Percentiles rank a stretch among this genome's conserved stretches.
phyloP scores from a whole-genome alignment of 2,888 invertebrate species.

The Pycnomerus fuliginosus region DNA sequence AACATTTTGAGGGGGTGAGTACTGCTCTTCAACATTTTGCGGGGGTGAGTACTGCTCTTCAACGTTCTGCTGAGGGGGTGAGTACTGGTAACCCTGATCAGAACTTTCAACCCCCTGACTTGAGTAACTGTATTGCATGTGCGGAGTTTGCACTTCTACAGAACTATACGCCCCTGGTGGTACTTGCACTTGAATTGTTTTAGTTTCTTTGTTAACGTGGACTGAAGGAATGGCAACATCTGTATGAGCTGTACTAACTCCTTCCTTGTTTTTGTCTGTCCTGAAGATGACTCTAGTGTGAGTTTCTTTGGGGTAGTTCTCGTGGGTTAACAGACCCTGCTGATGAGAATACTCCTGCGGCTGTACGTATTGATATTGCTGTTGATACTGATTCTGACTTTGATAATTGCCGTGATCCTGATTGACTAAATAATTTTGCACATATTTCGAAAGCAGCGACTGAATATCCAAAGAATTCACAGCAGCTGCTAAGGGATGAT shows the following conservation, averaged over 20 bases:
- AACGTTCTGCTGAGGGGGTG: conserved; percentile 1
- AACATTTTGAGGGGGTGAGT: no score
- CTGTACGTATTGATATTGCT: conserved; percentile 19
- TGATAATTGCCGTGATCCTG: conserved; percentile 17
- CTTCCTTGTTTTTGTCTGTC: conserved; percentile 20
- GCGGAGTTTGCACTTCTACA: conserved; percentile 29
- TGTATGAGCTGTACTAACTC: conserved; percentile 1
- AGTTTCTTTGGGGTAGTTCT: conserved; percentile 60
- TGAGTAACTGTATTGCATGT: conserved; percentile 24
- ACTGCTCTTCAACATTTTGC: conserved; percentile 8
- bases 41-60: conserved; percentile 18
- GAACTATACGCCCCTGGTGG: conserved; percentile 24
- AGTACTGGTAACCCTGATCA: conserved; percentile 15
- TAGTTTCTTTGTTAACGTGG: conserved; percentile 17
- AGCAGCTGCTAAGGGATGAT: conserved; percentile 57
- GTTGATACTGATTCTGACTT: conserved; percentile 20
- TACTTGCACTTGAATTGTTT: conserved; percentile 29
- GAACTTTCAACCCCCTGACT: conserved; percentile 6
- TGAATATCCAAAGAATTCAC: conserved; percentile 60
- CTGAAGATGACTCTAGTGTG: conserved; percentile 60
- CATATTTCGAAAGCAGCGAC: conserved; percentile 57
- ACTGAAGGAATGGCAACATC: conserved; percentile 11
- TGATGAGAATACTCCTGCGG: conserved; percentile 14
- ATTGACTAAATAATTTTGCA: conserved; percentile 18
- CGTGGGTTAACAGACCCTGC: conserved; percentile 52